phyloP scores from a whole-genome alignment of 2,797 vertebrate genomes.

The Distichodus sexfasciatus region DNA sequence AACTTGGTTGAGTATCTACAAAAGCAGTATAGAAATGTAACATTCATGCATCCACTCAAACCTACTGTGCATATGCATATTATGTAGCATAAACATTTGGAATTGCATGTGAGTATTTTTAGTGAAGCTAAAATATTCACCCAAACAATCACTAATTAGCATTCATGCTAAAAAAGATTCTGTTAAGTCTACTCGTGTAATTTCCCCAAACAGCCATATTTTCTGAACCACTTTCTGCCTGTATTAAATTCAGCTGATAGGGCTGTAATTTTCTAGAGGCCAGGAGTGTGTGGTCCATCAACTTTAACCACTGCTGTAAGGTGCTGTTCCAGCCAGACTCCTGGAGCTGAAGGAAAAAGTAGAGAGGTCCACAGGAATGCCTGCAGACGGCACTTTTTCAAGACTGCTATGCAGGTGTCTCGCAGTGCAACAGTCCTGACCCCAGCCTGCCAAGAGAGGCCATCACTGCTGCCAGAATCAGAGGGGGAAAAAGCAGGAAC shows the following conservation, averaged over 20 bases:
- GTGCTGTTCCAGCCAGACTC: slow-evolving; percentile 41
- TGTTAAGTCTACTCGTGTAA: neutral
- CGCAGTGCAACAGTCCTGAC: slow-evolving; percentile 11
- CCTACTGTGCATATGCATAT: no score
- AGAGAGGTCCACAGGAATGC: slow-evolving; percentile 27
- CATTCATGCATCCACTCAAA: no score
- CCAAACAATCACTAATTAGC: no score
- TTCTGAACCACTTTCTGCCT: neutral
- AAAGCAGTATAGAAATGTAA: no score
- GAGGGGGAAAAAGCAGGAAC: slow-evolving; percentile 32
- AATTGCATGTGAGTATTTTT: no score
- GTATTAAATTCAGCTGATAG: slow-evolving; percentile 25
- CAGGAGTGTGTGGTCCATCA: neutral
- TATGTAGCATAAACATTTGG: no score
- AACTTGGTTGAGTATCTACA: no score
- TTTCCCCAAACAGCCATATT: neutral
- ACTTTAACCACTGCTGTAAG: slow-evolving; percentile 55
- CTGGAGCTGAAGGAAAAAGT: slow-evolving; percentile 24
- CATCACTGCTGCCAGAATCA: slow-evolving; percentile 29
- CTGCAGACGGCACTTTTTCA: slow-evolving; percentile 33
- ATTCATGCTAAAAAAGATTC: neutral
- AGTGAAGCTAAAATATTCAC: no score
- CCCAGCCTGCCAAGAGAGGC: neutral
- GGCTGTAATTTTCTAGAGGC: slow-evolving; percentile 29
- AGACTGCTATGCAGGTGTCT: slow-evolving; percentile 43